These are phyloP conservation scores for Meloidogyne exigua DNA, from an alignment of 1,140 invertebrate species.

Conservation along the genomic window DNA sequence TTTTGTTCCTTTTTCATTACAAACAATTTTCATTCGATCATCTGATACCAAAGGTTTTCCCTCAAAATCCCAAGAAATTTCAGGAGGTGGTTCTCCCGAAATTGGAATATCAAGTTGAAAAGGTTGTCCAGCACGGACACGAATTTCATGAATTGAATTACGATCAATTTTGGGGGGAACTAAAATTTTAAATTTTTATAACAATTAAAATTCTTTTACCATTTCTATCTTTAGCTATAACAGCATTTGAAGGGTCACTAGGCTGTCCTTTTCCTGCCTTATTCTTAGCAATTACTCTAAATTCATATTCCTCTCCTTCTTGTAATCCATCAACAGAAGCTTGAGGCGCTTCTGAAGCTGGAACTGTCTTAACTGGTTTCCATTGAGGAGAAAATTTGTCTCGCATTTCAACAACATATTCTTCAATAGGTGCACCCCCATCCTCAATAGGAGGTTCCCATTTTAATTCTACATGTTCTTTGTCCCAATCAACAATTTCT, in stretches of 20 bases:
- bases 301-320: constrained; percentile 85
- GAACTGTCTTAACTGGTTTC: constrained; percentile 84
- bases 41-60: constrained; percentile 76
- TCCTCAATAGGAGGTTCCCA: constrained; percentile 78
- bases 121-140: constrained; percentile 83
- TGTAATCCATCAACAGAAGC: constrained; percentile 83
- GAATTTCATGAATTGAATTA: constrained; percentile 86
- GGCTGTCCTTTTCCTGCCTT: constrained; percentile 84
- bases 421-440: constrained; percentile 70
- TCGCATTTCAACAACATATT: constrained; percentile 93
- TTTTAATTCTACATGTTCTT: constrained; percentile 80
- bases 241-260: constrained; percentile 74
- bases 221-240: constrained; percentile 80
- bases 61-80: constrained; percentile 84
- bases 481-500: constrained; percentile 87
- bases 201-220: constrained; percentile 66
- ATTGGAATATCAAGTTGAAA: constrained; percentile 92
- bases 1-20: constrained; percentile 81
- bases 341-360: constrained; percentile 71
- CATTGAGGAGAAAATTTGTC: constrained; percentile 85
- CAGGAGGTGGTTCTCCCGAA: constrained; percentile 85
- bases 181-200: background rate
- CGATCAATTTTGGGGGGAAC: constrained; percentile 87
- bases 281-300: constrained; percentile 85
- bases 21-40: constrained; percentile 79